Evolutionary conservation across 2,797 vertebrate species (phyloP), one percentile per base, ranked within the genome.

Genomic region (Ataeniobius toweri): DNA sequence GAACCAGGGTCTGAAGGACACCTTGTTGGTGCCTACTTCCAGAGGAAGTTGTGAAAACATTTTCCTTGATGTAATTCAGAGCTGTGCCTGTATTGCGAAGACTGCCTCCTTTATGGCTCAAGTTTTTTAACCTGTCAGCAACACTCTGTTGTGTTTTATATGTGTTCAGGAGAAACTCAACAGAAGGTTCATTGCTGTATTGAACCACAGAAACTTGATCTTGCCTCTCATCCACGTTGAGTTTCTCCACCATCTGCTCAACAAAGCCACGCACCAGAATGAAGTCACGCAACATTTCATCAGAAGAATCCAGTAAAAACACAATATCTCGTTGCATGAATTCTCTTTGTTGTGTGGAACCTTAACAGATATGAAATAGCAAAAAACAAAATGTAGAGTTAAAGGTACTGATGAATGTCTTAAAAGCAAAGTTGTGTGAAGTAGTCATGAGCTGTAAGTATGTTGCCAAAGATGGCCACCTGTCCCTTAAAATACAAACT

Each of bases 241-340:
- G 84, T 61, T 89, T 94, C 56, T 87, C 84, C 76, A 94, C 82
- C 61, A 93, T 83, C 74, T 78, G 89, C 51, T 87, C 80, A 90
- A 95, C 90, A 94, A 95, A 94, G 61, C 77, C 86, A 82, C 85
- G 76, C 71, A 94, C 80, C 83, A 82, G 79, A 20, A 78, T 31
- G 86, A 94, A 94, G 67, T 86, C 79, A 88, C 76, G 88, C 80
- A 80, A 77, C 80, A 89, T 94, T 73, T 85, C 90, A 84, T 94
- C 91, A 36, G 94, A 93, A n/a, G 93, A 92, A 87, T 95, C 94
- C 88, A 95, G 74, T 84, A 95, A 89, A 89, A 95, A 94, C 50
- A 95, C 94, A 90, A 95, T 69, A 85, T 95, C 93, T 13, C 67
- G 83, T 79, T 89, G 88, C 85, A 77, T 83, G 48, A 84, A 88